phyloP scores from a whole-genome alignment of 2,113 vertebrate genomes.

The Salvelinus sp. region DNA sequence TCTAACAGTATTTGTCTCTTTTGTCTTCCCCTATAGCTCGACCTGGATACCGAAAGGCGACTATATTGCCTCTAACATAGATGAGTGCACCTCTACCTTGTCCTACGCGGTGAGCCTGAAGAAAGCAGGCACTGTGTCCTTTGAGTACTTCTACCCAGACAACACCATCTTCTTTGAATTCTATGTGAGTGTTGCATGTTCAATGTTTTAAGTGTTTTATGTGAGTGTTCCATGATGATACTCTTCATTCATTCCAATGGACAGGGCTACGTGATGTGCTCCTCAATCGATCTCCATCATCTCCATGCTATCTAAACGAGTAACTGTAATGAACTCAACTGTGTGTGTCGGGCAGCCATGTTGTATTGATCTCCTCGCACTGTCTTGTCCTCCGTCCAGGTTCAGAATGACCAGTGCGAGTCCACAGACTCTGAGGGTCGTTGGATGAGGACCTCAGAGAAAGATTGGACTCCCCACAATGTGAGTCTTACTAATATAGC shows the following conservation, averaged over 20 bases:
- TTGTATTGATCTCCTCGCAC: neutral
- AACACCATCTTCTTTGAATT: constrained; percentile 92
- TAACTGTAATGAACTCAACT: neutral
- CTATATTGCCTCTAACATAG: constrained; percentile 88
- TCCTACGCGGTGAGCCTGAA: constrained; percentile 91
- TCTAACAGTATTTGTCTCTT: neutral
- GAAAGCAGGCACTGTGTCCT: constrained; percentile 84
- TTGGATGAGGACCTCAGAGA: constrained; percentile 87
- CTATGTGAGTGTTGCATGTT: constrained; percentile 78
- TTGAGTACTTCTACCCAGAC: constrained; percentile 93
- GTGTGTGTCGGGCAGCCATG: neutral
- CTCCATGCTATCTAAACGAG: neutral
- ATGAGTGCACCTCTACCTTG: constrained; percentile 90
- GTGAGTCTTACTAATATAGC: constrained; percentile 67
- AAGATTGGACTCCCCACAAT: constrained; percentile 80
- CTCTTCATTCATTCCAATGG: too few species aligned
- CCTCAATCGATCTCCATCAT: neutral
- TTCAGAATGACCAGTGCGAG: constrained; percentile 97
- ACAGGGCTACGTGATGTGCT: too few species aligned
- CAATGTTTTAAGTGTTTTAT: constrained; percentile 70
- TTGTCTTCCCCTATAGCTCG: constrained; percentile 73
- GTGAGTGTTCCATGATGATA: constrained; percentile 71
- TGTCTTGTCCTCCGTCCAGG: constrained; percentile 59
- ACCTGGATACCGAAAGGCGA: constrained; percentile 87
- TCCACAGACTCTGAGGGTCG: constrained; percentile 79